Percentiles rank a stretch among this genome's conserved stretches.
These are phyloP conservation scores for Augochlora pura DNA, from an alignment of 1,140 invertebrate species.

Conservation along the genomic window DNA sequence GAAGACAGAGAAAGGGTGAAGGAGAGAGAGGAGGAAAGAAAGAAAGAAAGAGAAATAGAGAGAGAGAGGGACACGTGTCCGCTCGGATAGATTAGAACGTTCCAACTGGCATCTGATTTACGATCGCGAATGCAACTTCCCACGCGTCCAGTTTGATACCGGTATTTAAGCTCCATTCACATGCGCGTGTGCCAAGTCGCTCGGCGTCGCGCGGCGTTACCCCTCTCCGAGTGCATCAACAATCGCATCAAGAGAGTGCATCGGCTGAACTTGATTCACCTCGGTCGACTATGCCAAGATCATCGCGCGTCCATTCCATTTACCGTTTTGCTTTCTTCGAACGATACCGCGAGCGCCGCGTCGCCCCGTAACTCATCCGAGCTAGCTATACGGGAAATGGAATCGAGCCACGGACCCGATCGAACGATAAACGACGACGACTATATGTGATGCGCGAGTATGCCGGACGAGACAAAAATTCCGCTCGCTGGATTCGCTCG, in stretches of 20 bases:
- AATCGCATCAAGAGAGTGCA: background rate
- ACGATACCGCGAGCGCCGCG: too few species aligned
- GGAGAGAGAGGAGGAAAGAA: too few species aligned
- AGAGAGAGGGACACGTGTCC: background rate
- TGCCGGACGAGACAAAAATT: too few species aligned
- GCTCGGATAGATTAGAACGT: conserved; percentile 57
- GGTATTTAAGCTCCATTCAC: conserved; percentile 32
- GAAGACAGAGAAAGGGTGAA: too few species aligned
- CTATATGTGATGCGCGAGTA: too few species aligned
- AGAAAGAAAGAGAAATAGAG: too few species aligned
- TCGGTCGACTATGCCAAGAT: background rate
- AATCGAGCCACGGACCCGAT: too few species aligned
- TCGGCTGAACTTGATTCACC: background rate
- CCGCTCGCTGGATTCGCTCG: too few species aligned
- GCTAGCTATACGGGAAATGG: too few species aligned
- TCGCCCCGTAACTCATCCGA: too few species aligned
- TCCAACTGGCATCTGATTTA: conserved; percentile 54
- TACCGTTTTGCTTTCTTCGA: too few species aligned
- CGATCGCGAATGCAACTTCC: conserved; percentile 52
- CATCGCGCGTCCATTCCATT: background rate
- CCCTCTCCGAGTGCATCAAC: conserved; percentile 11
- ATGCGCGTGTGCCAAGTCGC: background rate
- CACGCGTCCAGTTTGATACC: conserved; percentile 41
- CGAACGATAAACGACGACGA: too few species aligned
- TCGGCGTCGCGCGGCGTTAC: background rate